Conservation (phyloP, 1,140 invertebrate genomes). For the Catajapyx aquilonaris region DNA sequence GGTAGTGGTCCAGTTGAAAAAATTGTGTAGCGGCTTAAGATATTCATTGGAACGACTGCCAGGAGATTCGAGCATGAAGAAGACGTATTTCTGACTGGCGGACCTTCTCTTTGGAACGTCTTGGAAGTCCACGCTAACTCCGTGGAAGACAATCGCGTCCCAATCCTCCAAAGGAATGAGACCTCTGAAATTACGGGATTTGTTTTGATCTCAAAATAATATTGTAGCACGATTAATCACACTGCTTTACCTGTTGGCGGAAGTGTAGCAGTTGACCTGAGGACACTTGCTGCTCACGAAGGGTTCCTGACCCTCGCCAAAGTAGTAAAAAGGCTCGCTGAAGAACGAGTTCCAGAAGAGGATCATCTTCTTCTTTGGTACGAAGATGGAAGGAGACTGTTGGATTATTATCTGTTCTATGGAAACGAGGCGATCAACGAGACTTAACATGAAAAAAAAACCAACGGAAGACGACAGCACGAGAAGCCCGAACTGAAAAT, state of each 20-base stretch:
- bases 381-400: too few relatives aligned
- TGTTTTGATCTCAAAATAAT: too few relatives aligned
- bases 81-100: constrained; percentile 12
- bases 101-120: constrained; percentile 11
- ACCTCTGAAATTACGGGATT: neutral
- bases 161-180: constrained; percentile 3
- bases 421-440: too few relatives aligned
- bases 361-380: too few relatives aligned
- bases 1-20: constrained; percentile 27
- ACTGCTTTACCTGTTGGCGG: too few relatives aligned
- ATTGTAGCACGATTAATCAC: too few relatives aligned
- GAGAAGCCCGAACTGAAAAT: too few relatives aligned
- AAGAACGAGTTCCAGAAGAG: neutral
- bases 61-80: too few relatives aligned
- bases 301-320: neutral
- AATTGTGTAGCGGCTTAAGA: constrained; percentile 6
- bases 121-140: constrained; percentile 5
- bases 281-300: neutral
- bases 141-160: constrained; percentile 14
- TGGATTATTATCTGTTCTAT: too few relatives aligned
- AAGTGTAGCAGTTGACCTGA: neutral
- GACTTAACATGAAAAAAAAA: too few relatives aligned
- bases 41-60: constrained; percentile 12
- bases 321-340: neutral
- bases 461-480: too few relatives aligned